Conservation (phyloP, 2,113 vertebrate genomes). For the Ictidomys tridecemlineatus region DNA sequence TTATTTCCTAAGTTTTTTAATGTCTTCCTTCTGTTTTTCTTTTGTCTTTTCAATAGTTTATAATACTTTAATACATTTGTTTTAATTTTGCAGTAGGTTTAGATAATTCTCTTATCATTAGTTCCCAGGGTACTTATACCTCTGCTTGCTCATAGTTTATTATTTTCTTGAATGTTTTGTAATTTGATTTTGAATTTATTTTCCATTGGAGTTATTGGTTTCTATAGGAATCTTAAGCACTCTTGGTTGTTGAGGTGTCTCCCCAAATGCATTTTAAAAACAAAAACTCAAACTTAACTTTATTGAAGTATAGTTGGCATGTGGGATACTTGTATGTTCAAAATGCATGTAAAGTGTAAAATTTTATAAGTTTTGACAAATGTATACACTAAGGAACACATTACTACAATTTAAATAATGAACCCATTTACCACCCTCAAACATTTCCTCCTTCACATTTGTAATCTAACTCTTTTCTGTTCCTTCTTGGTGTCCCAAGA, state of each 20-base stretch:
- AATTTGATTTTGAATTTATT: not conserved
- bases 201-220: not conserved
- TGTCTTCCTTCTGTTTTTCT: not conserved
- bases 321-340: not conserved
- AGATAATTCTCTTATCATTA: not conserved
- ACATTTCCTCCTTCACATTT: not conserved
- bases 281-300: not conserved
- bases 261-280: not conserved
- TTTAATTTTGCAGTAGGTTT: not conserved
- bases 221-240: not conserved
- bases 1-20: not conserved
- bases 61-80: not conserved
- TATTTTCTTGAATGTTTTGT: not conserved
- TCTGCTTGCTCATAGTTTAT: not conserved
- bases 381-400: not conserved
- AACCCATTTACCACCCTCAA: not conserved
- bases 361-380: not conserved
- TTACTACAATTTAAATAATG: not conserved
- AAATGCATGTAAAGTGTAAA: not conserved
- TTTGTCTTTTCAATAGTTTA: not conserved
- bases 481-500: not conserved
- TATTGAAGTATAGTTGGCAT: not conserved
- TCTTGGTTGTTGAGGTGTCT: not conserved
- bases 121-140: no score
- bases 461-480: not conserved